These are phyloP conservation scores for Hypercompe scribonia DNA, from an alignment of 2,888 invertebrate genomes.

Conservation along the genomic window DNA sequence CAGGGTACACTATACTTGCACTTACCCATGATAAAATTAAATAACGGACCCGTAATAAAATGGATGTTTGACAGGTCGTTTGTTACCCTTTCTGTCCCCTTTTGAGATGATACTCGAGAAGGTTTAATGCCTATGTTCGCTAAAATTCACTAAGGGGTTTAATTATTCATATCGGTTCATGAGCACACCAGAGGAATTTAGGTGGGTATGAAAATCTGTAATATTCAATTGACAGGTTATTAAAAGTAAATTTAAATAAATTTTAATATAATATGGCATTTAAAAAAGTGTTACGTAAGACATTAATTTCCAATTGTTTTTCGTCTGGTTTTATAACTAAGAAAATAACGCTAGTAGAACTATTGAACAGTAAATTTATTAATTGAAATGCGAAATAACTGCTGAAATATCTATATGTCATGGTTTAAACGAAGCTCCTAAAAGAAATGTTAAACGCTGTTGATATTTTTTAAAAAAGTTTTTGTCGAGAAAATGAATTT, in stretches of 20 bases:
- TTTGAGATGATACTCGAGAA: background rate
- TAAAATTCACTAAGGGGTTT: conserved; percentile 8
- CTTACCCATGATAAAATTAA: too few species aligned
- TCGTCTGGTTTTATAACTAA: too few species aligned
- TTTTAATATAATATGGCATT: too few species aligned
- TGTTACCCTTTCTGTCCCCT: conserved; percentile 1
- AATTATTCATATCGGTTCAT: conserved; percentile 1
- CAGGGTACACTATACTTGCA: background rate
- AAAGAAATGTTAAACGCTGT: background rate
- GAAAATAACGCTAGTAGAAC: too few species aligned
- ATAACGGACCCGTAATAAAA: background rate
- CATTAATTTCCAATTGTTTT: too few species aligned
- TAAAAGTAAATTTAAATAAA: too few species aligned
- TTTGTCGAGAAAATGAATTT: background rate
- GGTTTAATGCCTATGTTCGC: background rate
- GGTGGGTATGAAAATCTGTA: background rate
- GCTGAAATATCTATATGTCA: background rate
- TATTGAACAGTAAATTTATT: too few species aligned
- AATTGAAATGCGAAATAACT: too few species aligned
- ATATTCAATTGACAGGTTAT: background rate
- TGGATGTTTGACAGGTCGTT: background rate
- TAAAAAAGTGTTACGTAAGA: too few species aligned
- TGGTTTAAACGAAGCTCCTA: background rate
- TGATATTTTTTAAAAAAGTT: too few species aligned
- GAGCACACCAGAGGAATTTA: background rate